Conservation (phyloP, 2,113 vertebrate genomes). For the Limanda limanda region DNA sequence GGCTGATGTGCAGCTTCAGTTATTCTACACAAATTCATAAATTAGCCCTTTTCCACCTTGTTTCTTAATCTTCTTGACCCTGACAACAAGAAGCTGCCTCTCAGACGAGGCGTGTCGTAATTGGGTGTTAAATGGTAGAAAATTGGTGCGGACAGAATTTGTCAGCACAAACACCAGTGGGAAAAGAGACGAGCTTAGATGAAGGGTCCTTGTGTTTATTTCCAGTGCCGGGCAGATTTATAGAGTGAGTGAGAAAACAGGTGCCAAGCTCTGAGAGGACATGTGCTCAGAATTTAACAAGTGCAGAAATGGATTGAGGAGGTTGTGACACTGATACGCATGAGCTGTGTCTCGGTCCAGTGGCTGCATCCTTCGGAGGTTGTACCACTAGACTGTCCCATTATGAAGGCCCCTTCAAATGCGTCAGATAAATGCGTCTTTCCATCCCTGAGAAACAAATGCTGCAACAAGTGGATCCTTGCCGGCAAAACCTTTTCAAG, state of each 20-base stretch:
- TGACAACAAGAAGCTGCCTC: not conserved
- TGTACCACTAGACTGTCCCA: not conserved
- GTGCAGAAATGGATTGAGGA: not conserved
- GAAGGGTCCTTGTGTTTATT: not conserved
- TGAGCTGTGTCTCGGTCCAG: not conserved
- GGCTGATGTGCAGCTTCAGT: not conserved
- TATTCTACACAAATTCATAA: not conserved
- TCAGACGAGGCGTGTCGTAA: not conserved
- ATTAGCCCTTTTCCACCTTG: not conserved
- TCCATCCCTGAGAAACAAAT: no score
- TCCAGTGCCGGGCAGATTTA: not conserved
- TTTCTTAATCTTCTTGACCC: not conserved
- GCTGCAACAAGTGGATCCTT: no score
- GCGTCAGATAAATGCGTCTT: no score
- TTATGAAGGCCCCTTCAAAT: no score
- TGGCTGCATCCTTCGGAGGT: no score
- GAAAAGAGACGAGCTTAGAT: not conserved
- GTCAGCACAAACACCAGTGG: not conserved
- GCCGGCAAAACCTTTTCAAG: no score
- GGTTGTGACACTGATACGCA: not conserved
- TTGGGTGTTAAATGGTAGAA: not conserved
- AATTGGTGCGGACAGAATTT: not conserved
- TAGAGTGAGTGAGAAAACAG: not conserved
- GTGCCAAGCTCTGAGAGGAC: not conserved
- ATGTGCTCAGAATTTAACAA: not conserved